Evolutionary conservation across 2,113 vertebrate species (phyloP), one percentile per base, ranked within the genome.

Genomic region (Gymnobelideus leadbeateri): DNA sequence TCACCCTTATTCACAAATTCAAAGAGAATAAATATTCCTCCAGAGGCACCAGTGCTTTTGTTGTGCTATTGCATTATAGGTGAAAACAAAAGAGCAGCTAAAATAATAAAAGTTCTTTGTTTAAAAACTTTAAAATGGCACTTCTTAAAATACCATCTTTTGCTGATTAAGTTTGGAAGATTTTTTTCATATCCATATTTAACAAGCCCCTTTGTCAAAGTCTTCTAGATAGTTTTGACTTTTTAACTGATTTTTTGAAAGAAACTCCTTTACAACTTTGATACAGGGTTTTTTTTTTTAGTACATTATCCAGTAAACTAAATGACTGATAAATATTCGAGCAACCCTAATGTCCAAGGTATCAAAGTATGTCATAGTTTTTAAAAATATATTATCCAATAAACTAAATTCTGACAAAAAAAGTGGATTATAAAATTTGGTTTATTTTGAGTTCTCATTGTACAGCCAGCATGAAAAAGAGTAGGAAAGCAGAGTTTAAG

Each of bases 381-480:
- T 1, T 37, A n/a, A 5, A 77, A 77, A 6, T 77, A 43, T 77
- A 77, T 19, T 5, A n/a, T n/a, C 68, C 2, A 43, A 77, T 77
- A n/a, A 77, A 77, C 37, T 77, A 77, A 68, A 37, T 16, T 31
- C 12, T 43, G 61, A n/a, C 31, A 77, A 77, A 98, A 98, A 98
- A 98, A 98, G 98, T 98, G 98, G 98, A 99, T 98, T 98, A 98
- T 99, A 99, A 99, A 99, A 99, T 99, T 99, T 99, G 99, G 99
- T 99, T 99, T 99, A 98, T 99, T 97, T 98, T 97, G 98, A 99
- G 98, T 99, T 98, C 98, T 98, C 98, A 98, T 98, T 98, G 98
- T 99, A 99, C 97, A 98, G 97, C 97, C 96, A 98, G 98, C 98
- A 98, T 98, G 98, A 98, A 97, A 96, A 97, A 98, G 95, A 97